Evolutionary conservation across 2,888 invertebrate genomes (phyloP).

Genomic region (Ctenicera cuprea): DNA sequence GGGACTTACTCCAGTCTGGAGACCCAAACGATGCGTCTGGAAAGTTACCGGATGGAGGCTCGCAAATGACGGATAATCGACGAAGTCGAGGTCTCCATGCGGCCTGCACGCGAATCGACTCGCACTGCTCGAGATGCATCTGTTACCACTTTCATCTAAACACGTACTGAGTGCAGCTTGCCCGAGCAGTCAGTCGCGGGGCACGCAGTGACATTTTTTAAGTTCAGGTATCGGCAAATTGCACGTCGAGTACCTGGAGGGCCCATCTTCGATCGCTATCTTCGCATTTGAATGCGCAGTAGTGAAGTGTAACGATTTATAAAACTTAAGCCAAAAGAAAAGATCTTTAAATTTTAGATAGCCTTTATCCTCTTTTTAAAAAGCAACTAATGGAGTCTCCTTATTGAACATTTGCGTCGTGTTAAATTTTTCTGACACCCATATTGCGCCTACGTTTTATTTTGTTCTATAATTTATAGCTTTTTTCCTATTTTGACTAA

Average conservation of each 20-base stretch:
- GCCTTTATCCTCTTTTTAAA: slow-evolving; percentile 4
- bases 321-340: slow-evolving; percentile 2
- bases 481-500: slow-evolving; percentile 15
- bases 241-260: slow-evolving; percentile 60
- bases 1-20: slow-evolving; percentile 49
- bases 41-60: slow-evolving; percentile 56
- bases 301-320: slow-evolving; percentile 43
- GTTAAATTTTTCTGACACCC: slow-evolving; percentile 23
- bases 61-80: slow-evolving; percentile 57
- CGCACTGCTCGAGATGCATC: slow-evolving; percentile 64
- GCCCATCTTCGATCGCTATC: slow-evolving; percentile 63
- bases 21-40: slow-evolving; percentile 55
- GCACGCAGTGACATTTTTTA: slow-evolving; percentile 60
- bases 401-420: slow-evolving; percentile 11
- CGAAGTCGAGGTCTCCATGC: slow-evolving; percentile 57
- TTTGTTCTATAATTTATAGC: slow-evolving; percentile 16
- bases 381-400: slow-evolving; percentile 13
- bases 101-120: slow-evolving; percentile 60
- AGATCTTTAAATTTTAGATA: background rate
- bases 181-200: slow-evolving; percentile 44
- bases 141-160: slow-evolving; percentile 60
- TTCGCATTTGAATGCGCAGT: slow-evolving; percentile 64
- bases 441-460: slow-evolving; percentile 24
- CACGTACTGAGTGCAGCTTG: slow-evolving; percentile 56
- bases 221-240: slow-evolving; percentile 63